A percentile compares a stretch with the other conserved stretches of the same genome.
Conservation (phyloP, 35 echinoderm and acorn worm genomes). For the Ptychodera flava region DNA sequence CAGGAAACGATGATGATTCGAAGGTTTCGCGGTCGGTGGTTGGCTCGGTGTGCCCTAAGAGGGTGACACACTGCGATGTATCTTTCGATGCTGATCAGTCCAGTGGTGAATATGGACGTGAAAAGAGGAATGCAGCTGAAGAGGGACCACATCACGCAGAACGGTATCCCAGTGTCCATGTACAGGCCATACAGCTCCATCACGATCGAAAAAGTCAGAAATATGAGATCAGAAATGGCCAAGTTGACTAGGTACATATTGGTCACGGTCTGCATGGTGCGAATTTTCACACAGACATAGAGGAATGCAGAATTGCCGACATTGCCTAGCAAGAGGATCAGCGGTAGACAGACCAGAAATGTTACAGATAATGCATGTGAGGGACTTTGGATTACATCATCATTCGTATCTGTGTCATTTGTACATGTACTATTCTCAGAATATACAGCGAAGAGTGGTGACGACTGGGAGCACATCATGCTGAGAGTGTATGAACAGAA, state of each 20-base stretch:
- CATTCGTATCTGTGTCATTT: too few species aligned
- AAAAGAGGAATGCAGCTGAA: background rate
- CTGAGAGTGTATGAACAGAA: too few species aligned
- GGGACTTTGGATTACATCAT: too few species aligned
- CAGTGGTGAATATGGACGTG: background rate
- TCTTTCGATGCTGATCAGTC: background rate
- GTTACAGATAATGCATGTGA: background rate
- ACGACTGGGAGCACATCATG: too few species aligned
- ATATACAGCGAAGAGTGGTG: too few species aligned
- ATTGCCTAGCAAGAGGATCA: slow-evolving; percentile 22
- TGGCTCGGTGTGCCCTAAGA: background rate
- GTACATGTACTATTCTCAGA: too few species aligned
- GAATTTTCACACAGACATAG: slow-evolving; percentile 24
- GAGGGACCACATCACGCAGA: background rate
- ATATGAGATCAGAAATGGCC: slow-evolving; percentile 41
- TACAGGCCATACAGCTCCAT: background rate
- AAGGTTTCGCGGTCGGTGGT: background rate
- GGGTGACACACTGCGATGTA: background rate
- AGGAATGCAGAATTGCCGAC: slow-evolving; percentile 30
- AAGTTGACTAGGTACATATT: slow-evolving; percentile 35
- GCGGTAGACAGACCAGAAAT: slow-evolving; percentile 5
- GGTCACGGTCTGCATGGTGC: slow-evolving; percentile 29
- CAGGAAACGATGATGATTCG: background rate
- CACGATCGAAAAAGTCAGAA: background rate
- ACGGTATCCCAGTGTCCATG: background rate